phyloP scores from a whole-genome alignment of 1,140 invertebrate genomes.

The Agrypnia vestita region DNA sequence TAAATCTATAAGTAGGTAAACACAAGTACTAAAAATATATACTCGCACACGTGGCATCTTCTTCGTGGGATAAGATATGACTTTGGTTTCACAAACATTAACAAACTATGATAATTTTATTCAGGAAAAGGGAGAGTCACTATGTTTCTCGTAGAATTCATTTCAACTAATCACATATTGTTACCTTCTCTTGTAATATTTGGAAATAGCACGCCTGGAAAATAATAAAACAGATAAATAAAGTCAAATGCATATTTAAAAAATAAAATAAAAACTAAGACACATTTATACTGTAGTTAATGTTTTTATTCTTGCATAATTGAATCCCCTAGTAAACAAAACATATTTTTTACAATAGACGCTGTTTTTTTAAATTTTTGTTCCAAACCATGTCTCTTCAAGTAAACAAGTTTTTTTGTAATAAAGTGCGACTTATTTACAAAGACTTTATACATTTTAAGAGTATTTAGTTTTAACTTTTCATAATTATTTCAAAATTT shows the following conservation, averaged over 20 bases:
- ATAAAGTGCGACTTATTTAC: no score
- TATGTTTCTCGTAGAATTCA: background rate
- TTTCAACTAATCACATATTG: constrained; percentile 67
- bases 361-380: no score
- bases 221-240: constrained; percentile 19
- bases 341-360: no score
- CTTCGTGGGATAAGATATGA: constrained; percentile 27
- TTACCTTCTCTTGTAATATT: constrained; percentile 82
- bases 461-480: no score
- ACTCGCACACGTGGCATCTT: constrained; percentile 13
- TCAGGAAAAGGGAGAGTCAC: constrained; percentile 6
- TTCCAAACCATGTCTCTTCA: no score
- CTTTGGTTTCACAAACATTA: constrained; percentile 33
- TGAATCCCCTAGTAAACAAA: no score
- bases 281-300: no score
- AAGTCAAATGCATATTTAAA: background rate
- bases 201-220: constrained; percentile 81
- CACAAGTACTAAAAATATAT: constrained; percentile 13
- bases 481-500: no score
- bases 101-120: constrained; percentile 8
- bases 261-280: no score
- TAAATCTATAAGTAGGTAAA: background rate
- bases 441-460: no score
- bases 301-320: no score
- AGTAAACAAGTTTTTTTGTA: no score